Base-by-base conservation (phyloP, 2,113 vertebrate species). In the Gallinago media region DNA sequence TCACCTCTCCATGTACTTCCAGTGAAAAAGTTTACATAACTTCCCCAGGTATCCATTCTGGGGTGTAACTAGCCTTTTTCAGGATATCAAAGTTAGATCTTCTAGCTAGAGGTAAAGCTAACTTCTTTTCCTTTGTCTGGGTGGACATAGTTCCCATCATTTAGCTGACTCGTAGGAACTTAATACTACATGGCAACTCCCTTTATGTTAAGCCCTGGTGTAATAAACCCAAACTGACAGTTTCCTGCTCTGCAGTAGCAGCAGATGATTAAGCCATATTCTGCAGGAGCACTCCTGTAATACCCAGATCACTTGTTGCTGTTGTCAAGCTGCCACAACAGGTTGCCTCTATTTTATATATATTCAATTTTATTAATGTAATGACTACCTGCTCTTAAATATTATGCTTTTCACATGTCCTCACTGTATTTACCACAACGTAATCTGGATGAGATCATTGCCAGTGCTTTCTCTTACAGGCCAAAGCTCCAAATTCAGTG, bases 401-500 rank as follows among this genome's bases (percentile, higher is more conserved):
- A 59, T 15, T 72, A 9, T 5, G 6, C 50, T 92, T 85, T 62
- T 83, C 78, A 80, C 16, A 7, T 18, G 40, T 73, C 59, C 19
- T 90, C 42, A 4, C 19, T 58, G 80, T 49, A 25, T 34, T 88
- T 77, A 68, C 36, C n/a, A 6, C 1, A 5, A 46, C 0, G 0
- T 63, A 31, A 38, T 31, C 55, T 70, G 42, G 25, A 3, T 94
- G 62, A 94, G 70, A 23, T 91, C 70, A 73, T 19, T 75, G 62
- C 7, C 42, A 7, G 7, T 22, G 22, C 56, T 87, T 76, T 91
- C 71, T 73, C 54, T 67, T 79, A 0, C 88, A 99, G 99, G 99
- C 99, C 22, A 98, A 99, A 54, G 99, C 99, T 46, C 99, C 99
- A 0, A 99, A 99, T 72, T 99, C 99, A 0, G 98, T 98, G 6